These are phyloP conservation scores for Gandaritis pyraliata DNA, from an alignment of 2,888 invertebrate genomes.

Conservation along the genomic window DNA sequence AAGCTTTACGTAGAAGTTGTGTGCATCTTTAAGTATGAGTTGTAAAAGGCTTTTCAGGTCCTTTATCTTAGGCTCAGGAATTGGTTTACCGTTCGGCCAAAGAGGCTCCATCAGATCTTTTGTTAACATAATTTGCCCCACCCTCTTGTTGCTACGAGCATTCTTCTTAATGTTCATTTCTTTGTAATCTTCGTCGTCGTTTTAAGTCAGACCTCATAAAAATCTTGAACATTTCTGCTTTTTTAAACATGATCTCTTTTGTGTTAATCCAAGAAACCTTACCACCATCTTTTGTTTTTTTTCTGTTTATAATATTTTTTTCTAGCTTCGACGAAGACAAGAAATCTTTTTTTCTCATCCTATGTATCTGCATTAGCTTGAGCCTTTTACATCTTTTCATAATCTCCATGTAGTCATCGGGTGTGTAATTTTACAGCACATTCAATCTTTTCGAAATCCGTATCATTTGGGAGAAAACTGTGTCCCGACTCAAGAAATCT, in stretches of 20 bases:
- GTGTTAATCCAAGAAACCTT: background rate
- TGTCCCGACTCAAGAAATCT: constrained; percentile 28
- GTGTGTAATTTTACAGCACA: constrained; percentile 32
- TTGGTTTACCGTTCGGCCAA: background rate
- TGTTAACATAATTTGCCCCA: background rate
- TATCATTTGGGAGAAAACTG: constrained; percentile 35
- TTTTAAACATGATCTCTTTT: background rate
- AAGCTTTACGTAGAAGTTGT: background rate
- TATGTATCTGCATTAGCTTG: constrained; percentile 10
- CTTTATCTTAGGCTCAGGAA: background rate
- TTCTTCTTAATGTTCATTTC: background rate
- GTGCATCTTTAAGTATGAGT: background rate
- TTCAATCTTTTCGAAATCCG: constrained; percentile 39
- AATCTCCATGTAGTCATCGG: constrained; percentile 31
- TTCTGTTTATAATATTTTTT: background rate
- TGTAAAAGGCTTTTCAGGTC: background rate
- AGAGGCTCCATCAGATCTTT: background rate
- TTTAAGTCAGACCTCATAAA: background rate
- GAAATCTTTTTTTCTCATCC: background rate
- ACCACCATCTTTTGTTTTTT: background rate
- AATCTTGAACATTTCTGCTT: background rate
- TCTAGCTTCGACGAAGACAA: background rate
- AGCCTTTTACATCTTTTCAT: constrained; percentile 33
- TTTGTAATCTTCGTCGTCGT: background rate
- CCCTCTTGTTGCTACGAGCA: background rate